Percentiles rank a stretch among this genome's conserved stretches.
Conservation (phyloP, 2,888 invertebrate genomes). For the Vandiemenella viatica region DNA sequence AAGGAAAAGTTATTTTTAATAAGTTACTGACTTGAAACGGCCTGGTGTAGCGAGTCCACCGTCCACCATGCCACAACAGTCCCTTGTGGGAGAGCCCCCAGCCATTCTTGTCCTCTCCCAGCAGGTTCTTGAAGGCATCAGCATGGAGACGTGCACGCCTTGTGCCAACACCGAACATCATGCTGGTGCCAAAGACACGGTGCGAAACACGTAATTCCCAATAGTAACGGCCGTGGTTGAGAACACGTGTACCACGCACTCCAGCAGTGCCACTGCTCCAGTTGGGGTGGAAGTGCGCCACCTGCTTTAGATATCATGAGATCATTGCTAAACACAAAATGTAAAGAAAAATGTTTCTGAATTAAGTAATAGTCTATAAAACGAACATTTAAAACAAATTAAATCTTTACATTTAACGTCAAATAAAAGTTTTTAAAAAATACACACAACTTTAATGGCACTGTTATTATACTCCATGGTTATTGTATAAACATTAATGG, state of each 20-base stretch:
- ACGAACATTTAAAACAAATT: too few relatives aligned
- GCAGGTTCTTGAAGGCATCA: constrained; percentile 49
- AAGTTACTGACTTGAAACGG: constrained; percentile 53
- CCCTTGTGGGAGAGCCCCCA: constrained; percentile 65
- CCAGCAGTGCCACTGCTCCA: constrained; percentile 63
- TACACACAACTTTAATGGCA: too few relatives aligned
- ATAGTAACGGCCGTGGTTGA: constrained; percentile 46
- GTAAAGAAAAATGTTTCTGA: too few relatives aligned
- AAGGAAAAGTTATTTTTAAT: too few relatives aligned
- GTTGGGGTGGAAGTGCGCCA: constrained; percentile 58
- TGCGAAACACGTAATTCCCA: constrained; percentile 50
- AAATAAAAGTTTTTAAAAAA: too few relatives aligned
- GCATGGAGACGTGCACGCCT: constrained; percentile 41
- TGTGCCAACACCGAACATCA: constrained; percentile 60
- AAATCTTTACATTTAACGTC: too few relatives aligned
- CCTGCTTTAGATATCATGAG: too few relatives aligned
- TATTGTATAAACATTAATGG: too few relatives aligned
- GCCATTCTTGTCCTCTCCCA: constrained; percentile 53
- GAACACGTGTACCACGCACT: constrained; percentile 44
- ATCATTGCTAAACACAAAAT: too few relatives aligned
- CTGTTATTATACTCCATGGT: too few relatives aligned
- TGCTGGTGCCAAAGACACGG: constrained; percentile 54
- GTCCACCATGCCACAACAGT: constrained; percentile 48
- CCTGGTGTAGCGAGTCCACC: constrained; percentile 44
- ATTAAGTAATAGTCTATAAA: too few relatives aligned